phyloP scores from a whole-genome alignment of 2,888 invertebrate genomes.

The Tachina lurida region DNA sequence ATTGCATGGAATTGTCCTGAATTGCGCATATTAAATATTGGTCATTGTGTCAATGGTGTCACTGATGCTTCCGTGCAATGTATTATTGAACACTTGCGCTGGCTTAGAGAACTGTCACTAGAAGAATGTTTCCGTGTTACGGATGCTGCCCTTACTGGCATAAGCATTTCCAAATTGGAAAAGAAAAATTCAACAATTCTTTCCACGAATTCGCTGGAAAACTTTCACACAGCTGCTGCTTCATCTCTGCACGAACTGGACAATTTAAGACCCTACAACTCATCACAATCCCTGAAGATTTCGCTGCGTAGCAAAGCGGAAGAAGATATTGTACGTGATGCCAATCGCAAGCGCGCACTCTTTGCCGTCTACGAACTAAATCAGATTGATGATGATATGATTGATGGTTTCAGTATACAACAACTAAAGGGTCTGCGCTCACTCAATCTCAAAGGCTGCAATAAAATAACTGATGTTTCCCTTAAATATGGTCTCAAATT shows the following conservation, averaged over 20 bases:
- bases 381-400: slow-evolving; percentile 75
- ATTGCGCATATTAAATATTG: slow-evolving; percentile 86
- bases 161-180: slow-evolving; percentile 79
- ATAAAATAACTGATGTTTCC: slow-evolving; percentile 88
- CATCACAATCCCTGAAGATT: slow-evolving; percentile 82
- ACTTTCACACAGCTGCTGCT: slow-evolving; percentile 73
- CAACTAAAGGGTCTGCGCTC: slow-evolving; percentile 84
- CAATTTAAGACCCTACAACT: slow-evolving; percentile 70
- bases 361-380: slow-evolving; percentile 85
- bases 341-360: slow-evolving; percentile 86
- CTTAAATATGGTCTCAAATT: slow-evolving; percentile 88
- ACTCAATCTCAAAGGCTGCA: slow-evolving; percentile 88
- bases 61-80: slow-evolving; percentile 88
- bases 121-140: slow-evolving; percentile 86
- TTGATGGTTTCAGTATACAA: slow-evolving; percentile 84
- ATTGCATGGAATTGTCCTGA: slow-evolving; percentile 85
- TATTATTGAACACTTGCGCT: slow-evolving; percentile 86
- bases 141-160: slow-evolving; percentile 88
- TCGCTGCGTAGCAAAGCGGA: slow-evolving; percentile 87
- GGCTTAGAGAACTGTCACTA: slow-evolving; percentile 85
- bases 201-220: slow-evolving; percentile 73
- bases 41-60: slow-evolving; percentile 88
- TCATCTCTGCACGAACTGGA: slow-evolving; percentile 68
- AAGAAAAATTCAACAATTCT: slow-evolving; percentile 70
- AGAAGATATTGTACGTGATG: slow-evolving; percentile 87